Conservation (phyloP, 2,113 vertebrate species). For the Cacatua alba region DNA sequence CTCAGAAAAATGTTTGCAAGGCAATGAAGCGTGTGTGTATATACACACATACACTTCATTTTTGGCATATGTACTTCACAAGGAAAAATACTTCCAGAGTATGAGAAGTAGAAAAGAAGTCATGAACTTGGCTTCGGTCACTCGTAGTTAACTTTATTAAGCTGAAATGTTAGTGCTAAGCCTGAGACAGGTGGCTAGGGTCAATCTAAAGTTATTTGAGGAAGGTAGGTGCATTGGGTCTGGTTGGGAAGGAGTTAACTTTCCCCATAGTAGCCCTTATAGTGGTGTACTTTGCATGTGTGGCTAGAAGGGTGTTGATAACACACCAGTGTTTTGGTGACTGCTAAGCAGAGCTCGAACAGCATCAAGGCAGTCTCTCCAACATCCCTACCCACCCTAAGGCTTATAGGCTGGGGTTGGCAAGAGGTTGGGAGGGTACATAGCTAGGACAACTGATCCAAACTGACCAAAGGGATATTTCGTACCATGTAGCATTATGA, state of each 20-base stretch:
- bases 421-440: not conserved
- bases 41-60: not conserved
- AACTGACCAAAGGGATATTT: not conserved
- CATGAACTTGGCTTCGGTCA: not conserved
- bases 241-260: not conserved
- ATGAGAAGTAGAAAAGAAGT: not conserved
- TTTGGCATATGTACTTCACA: not conserved
- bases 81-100: not conserved
- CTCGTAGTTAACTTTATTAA: not conserved
- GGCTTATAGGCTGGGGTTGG: not conserved
- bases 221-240: not conserved
- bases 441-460: not conserved
- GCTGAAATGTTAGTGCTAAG: not conserved
- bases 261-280: not conserved
- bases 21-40: not conserved
- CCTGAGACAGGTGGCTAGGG: not conserved
- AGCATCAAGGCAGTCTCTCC: not conserved
- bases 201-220: not conserved
- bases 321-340: not conserved
- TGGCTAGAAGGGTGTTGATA: not conserved
- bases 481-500: not conserved
- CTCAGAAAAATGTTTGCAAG: not conserved
- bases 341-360: not conserved
- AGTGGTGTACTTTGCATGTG: not conserved
- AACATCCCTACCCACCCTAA: not conserved